Evolutionary conservation across 1,140 invertebrate genomes (phyloP).

Genomic region (Hyles vespertilio): DNA sequence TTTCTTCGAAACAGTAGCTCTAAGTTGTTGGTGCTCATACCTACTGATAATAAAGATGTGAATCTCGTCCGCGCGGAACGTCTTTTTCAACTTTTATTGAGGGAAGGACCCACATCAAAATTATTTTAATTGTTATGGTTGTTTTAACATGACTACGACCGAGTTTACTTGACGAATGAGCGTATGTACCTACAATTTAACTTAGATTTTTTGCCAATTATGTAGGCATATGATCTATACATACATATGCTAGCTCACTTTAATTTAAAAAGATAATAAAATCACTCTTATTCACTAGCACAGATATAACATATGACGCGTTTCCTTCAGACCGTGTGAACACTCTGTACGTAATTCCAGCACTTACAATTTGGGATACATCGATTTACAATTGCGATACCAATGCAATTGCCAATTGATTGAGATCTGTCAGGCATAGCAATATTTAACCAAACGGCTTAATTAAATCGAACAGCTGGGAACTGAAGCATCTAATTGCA

Average conservation of each 20-base stretch:
- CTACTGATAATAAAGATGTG: constrained; percentile 24
- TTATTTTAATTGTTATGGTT: constrained; percentile 6
- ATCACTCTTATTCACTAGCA: too few relatives aligned
- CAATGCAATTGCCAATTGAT: background rate
- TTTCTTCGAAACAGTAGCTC: constrained; percentile 29
- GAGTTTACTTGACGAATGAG: background rate
- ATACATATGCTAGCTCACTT: too few relatives aligned
- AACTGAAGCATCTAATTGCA: constrained; percentile 13
- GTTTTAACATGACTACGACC: background rate
- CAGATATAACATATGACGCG: too few relatives aligned
- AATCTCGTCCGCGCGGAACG: constrained; percentile 12
- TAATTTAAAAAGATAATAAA: too few relatives aligned
- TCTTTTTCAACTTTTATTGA: constrained; percentile 14
- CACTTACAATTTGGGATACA: background rate
- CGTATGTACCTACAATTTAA: too few relatives aligned
- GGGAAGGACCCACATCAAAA: constrained; percentile 8
- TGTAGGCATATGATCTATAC: too few relatives aligned
- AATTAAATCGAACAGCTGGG: constrained; percentile 23
- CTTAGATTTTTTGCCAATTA: too few relatives aligned
- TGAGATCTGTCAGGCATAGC: constrained; percentile 8
- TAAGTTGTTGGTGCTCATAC: constrained; percentile 24
- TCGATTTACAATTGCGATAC: constrained; percentile 31
- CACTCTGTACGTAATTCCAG: too few relatives aligned
- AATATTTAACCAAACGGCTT: constrained; percentile 25
- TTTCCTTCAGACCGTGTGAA: too few relatives aligned